phyloP scores from a whole-genome alignment of 2,797 vertebrate species.

The Acridotheres tristis region DNA sequence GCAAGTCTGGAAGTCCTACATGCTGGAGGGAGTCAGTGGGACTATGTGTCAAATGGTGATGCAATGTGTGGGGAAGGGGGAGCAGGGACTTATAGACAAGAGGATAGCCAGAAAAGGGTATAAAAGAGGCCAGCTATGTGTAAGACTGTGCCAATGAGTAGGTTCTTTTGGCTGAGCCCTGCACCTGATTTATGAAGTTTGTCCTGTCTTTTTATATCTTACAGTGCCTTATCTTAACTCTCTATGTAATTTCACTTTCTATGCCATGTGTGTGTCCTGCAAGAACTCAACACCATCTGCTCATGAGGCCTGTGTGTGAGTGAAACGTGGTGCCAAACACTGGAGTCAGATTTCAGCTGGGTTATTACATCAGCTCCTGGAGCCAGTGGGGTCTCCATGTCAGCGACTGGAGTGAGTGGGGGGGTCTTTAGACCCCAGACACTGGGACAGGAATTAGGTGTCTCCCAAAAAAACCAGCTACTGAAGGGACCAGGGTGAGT shows the following conservation, averaged over 20 bases:
- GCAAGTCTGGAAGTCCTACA: neutral
- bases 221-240: neutral
- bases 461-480: neutral
- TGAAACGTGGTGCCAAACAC: neutral
- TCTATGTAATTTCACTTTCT: neutral
- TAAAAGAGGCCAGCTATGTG: fast-evolving
- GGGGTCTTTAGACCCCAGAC: neutral
- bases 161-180: neutral
- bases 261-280: neutral
- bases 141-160: neutral
- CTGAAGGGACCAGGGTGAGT: neutral
- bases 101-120: fast-evolving
- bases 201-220: neutral
- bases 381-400: neutral
- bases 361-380: fast-evolving
- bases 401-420: neutral
- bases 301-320: fast-evolving
- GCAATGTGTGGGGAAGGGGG: neutral
- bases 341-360: neutral
- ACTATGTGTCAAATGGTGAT: neutral
- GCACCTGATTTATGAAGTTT: fast-evolving
- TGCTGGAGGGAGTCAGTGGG: fast-evolving
- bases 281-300: neutral
- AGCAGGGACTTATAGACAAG: neutral
- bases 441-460: neutral